A percentile compares a stretch with the other conserved stretches of the same genome.
Evolutionary conservation across 35 echinoderm and acorn worm species (phyloP).

Genomic region (Ptychodera flava): DNA sequence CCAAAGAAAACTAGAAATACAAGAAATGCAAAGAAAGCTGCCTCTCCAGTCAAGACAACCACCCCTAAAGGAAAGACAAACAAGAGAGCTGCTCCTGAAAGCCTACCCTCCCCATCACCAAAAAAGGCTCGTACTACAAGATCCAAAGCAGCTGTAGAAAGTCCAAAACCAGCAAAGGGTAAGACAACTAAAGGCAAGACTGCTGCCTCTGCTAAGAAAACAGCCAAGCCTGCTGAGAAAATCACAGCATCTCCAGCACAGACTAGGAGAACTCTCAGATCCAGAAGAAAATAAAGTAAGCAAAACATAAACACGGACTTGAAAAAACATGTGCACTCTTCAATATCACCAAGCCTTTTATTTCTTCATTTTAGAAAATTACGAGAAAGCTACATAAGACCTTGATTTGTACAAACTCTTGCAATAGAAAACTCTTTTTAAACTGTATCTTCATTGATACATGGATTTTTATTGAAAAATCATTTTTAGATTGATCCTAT

Average conservation of each 20-base stretch:
- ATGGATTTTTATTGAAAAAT: too few relatives aligned
- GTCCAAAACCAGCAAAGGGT: background rate
- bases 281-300: background rate
- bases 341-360: too few relatives aligned
- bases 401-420: too few relatives aligned
- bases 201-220: background rate
- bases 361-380: too few relatives aligned
- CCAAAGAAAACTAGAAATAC: constrained; percentile 38
- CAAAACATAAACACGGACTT: too few relatives aligned
- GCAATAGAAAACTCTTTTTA: too few relatives aligned
- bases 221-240: background rate
- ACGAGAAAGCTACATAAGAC: too few relatives aligned
- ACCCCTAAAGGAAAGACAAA: background rate
- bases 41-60: background rate
- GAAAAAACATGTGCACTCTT: too few relatives aligned
- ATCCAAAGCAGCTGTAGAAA: background rate
- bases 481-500: too few relatives aligned
- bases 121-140: constrained; percentile 11
- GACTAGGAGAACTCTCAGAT: background rate
- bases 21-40: background rate
- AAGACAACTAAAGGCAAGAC: background rate
- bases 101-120: constrained; percentile 1
- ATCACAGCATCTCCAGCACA: background rate
- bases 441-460: too few relatives aligned
- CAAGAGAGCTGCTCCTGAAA: background rate